Conservation (phyloP, 1,140 invertebrate genomes). For the Drosophila tsacasi region DNA sequence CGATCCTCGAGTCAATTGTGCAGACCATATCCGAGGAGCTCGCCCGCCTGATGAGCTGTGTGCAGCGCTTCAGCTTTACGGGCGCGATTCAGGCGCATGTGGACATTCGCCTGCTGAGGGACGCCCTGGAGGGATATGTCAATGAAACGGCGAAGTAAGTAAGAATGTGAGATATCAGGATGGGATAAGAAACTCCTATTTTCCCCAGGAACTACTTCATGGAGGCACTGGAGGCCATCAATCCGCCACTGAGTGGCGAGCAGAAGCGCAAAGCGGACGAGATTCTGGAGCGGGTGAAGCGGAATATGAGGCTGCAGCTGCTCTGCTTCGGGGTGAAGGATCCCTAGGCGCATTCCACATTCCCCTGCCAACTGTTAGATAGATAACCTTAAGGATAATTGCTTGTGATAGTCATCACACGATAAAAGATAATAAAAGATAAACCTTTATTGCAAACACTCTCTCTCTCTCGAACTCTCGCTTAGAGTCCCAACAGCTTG, state of each 20-base stretch:
- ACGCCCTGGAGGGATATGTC: conserved; percentile 75
- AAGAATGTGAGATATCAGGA: neutral
- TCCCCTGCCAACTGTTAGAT: conserved; percentile 27
- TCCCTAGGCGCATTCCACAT: conserved; percentile 64
- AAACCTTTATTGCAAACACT: conserved; percentile 39
- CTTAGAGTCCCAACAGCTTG: conserved; percentile 48
- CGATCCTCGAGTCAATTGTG: conserved; percentile 93
- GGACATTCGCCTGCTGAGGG: conserved; percentile 77
- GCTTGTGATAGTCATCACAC: no score
- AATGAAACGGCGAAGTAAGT: conserved; percentile 84
- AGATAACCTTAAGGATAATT: conserved; percentile 13
- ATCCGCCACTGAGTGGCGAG: conserved; percentile 70
- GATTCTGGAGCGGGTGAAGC: conserved; percentile 79
- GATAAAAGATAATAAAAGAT: conserved; percentile 18
- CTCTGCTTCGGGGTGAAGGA: conserved; percentile 83
- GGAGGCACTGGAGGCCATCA: conserved; percentile 84
- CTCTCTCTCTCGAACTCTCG: neutral
- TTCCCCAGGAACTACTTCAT: conserved; percentile 74
- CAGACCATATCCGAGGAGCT: conserved; percentile 97
- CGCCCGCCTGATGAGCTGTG: conserved; percentile 93
- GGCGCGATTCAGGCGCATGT: conserved; percentile 82
- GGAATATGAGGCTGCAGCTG: conserved; percentile 84
- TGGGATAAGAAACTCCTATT: neutral
- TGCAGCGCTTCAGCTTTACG: conserved; percentile 78
- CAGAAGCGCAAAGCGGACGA: conserved; percentile 80